Percentiles rank a stretch among this genome's conserved stretches.
These are phyloP conservation scores for Arothron firmamentum DNA, from an alignment of 2,113 vertebrate species.

Conservation along the genomic window DNA sequence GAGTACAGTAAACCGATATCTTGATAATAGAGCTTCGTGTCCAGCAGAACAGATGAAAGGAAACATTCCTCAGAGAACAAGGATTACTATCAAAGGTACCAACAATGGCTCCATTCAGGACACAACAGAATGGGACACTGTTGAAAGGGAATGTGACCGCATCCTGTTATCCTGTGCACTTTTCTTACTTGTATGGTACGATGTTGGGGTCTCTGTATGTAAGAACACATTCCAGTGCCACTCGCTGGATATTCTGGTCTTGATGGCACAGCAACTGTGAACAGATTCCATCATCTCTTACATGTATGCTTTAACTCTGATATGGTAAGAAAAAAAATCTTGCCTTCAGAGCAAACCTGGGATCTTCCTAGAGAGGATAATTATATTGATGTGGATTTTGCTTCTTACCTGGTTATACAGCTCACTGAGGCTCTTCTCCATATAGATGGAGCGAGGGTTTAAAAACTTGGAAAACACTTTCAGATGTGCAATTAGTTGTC, in stretches of 20 bases:
- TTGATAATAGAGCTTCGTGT: constrained; percentile 24
- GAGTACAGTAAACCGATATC: constrained; percentile 25
- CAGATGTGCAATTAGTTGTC: constrained; percentile 88
- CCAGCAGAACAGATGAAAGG: constrained; percentile 11
- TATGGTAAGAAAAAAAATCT: too few species aligned
- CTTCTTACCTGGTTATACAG: constrained; percentile 83
- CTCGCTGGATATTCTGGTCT: constrained; percentile 88
- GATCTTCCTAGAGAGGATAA: too few species aligned
- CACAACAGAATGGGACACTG: background rate
- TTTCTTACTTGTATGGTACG: constrained; percentile 86
- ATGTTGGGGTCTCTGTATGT: constrained; percentile 88
- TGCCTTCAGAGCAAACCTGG: too few species aligned
- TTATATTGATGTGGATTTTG: background rate
- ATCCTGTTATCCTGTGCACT: background rate
- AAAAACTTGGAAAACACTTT: constrained; percentile 92
- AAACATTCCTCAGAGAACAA: constrained; percentile 51
- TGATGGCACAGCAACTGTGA: constrained; percentile 89
- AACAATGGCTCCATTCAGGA: constrained; percentile 42
- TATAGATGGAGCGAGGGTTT: constrained; percentile 87
- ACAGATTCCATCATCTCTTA: too few species aligned
- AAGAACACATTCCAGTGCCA: constrained; percentile 87
- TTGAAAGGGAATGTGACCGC: background rate
- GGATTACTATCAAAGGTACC: constrained; percentile 14
- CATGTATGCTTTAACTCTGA: too few species aligned
- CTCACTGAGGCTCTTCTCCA: constrained; percentile 83